Base-by-base conservation (phyloP, 2,113 vertebrate species). In the Oxygymnocypris stewartii region DNA sequence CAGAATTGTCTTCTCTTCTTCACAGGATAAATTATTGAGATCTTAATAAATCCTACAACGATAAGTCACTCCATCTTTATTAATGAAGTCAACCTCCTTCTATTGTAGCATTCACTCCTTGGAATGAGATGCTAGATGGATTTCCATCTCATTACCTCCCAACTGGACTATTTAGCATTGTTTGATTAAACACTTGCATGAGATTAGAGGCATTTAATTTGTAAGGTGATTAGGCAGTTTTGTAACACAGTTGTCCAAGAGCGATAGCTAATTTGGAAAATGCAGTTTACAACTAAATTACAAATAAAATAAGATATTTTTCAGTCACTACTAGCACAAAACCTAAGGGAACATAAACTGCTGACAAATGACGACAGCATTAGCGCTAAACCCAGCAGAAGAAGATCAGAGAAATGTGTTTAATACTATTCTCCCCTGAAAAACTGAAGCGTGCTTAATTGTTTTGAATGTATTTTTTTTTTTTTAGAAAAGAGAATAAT, bases 81-180 rank as follows among this genome's bases (percentile, higher is more conserved):
- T 69, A 77, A 77, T 40, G 14, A 67, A 37, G 28, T 18, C 61
- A 67, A 49, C 42, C 79, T 82, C 8, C 23, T 82, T 31, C 16
- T 44, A 25, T 18, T 80, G 37, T 25, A 63, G n/a, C 79, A 63
- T 25, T 81, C 59, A 81, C 35, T 49, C 63, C 63, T 82, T 49
- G 81, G 12, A 51, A 82, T 71, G 44, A 35, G 63, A 71, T 71
- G 63, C 25, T 28, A 31, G 12, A 82, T n/a, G 42, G 80, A 49
- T 82, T 82, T 71, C 28, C 63, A 82, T 82, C 81, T 71, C 81
- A 82, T 51, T 82, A 54, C 28, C 7, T 69, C 28, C 80, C 44
- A 71, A 82, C 81, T 69, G 63, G 81, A 54, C 44, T 65, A 44
- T 82, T 67, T 67, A 82, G 25, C 81, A 71, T 35, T 82, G 81